phyloP scores from a whole-genome alignment of 1,140 invertebrate genomes.

The Aphelenchoides avenae region DNA sequence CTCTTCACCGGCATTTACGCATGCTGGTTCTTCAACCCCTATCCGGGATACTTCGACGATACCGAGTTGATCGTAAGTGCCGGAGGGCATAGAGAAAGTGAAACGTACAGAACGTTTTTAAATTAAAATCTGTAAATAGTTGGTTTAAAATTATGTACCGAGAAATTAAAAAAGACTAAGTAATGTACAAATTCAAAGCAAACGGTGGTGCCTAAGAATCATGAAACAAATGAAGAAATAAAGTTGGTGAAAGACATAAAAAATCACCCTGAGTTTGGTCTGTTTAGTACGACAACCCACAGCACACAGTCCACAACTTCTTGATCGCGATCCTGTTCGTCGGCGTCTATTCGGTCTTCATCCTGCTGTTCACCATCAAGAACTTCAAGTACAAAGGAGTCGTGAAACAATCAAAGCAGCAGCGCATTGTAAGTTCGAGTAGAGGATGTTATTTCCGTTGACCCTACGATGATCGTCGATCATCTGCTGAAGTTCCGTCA shows the following conservation, averaged over 20 bases:
- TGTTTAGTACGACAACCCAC: too few relatives aligned
- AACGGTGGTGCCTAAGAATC: too few relatives aligned
- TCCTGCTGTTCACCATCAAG: neutral
- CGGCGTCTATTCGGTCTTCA: neutral
- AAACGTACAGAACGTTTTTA: neutral
- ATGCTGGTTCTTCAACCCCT: neutral
- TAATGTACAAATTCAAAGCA: too few relatives aligned
- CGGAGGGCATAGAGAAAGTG: neutral
- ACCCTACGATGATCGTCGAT: too few relatives aligned
- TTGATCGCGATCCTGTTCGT: too few relatives aligned
- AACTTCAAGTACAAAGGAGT: neutral
- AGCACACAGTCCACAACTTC: too few relatives aligned
- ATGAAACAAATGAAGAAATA: too few relatives aligned
- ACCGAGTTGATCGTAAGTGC: neutral
- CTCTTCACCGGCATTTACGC: neutral
- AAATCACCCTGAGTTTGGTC: too few relatives aligned
- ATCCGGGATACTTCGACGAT: neutral
- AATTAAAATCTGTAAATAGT: neutral
- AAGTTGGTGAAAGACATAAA: too few relatives aligned
- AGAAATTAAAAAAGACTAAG: too few relatives aligned
- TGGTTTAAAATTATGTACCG: too few relatives aligned
- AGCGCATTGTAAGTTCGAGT: neutral
- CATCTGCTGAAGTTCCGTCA: neutral
- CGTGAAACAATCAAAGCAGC: neutral
- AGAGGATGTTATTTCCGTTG: too few relatives aligned